These are phyloP conservation scores for Valencia hispanica DNA, from an alignment of 2,797 vertebrate genomes.

Conservation along the genomic window DNA sequence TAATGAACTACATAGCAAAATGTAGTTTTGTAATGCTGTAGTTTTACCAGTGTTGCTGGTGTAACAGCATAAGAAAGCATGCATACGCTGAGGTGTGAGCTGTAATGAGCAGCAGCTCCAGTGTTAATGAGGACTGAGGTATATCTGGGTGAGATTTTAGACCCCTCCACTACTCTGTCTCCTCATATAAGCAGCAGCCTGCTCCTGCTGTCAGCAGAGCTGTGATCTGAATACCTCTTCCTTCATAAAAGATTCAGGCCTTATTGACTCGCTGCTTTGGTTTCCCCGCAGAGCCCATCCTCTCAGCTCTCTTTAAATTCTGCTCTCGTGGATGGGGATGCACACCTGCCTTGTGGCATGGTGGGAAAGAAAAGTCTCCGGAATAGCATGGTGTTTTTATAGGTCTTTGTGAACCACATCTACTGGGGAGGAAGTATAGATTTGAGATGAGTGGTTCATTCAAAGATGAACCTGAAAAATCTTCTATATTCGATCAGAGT, in stretches of 20 bases:
- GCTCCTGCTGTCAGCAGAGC: conserved; percentile 80
- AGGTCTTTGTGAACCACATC: conserved; percentile 50
- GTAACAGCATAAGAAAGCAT: conserved; percentile 14
- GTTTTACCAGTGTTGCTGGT: background rate
- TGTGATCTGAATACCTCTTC: conserved; percentile 92
- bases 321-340: conserved; percentile 71
- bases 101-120: conserved; percentile 49
- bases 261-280: conserved; percentile 86
- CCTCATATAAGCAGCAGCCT: conserved; percentile 83
- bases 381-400: conserved; percentile 50
- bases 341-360: conserved; percentile 56
- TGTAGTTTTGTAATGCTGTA: background rate
- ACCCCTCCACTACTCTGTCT: conserved; percentile 69
- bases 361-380: conserved; percentile 29
- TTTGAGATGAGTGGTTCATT: conserved; percentile 24
- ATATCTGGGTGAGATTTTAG: conserved; percentile 66
- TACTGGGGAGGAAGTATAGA: conserved; percentile 24
- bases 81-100: conserved; percentile 14
- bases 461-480: conserved; percentile 31
- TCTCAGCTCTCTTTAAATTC: conserved; percentile 71
- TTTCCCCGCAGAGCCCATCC: conserved; percentile 71
- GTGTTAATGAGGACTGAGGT: conserved; percentile 72
- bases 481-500: conserved; percentile 8
- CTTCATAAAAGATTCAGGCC: conserved; percentile 93
- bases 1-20: background rate